Percentiles rank a stretch among this genome's conserved stretches.
Evolutionary conservation across 2,113 vertebrate species (phyloP).

Genomic region (Caranx melampygus): DNA sequence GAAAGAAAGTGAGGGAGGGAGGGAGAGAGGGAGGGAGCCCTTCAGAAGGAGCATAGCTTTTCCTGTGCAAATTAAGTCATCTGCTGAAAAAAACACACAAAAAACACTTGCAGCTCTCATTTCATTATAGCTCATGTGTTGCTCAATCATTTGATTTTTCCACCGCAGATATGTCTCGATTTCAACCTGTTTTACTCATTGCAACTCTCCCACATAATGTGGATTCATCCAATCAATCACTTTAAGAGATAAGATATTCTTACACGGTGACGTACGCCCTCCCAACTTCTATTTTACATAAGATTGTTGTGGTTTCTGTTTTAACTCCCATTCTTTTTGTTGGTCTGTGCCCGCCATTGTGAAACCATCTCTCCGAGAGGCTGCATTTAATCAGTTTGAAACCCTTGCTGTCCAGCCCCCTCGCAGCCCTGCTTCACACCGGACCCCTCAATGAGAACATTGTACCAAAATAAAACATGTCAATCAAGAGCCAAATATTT

Average conservation of each 20-base stretch:
- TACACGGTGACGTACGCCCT: background rate
- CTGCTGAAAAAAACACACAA: constrained; percentile 61
- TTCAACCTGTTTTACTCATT: constrained; percentile 15
- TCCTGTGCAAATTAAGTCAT: constrained; percentile 89
- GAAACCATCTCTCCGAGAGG: constrained; percentile 52
- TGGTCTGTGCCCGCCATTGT: constrained; percentile 58
- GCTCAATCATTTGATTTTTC: constrained; percentile 23
- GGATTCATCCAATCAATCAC: background rate
- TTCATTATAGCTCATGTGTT: constrained; percentile 72
- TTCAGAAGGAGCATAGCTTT: constrained; percentile 80
- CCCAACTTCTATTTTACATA: constrained; percentile 7
- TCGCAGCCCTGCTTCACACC: constrained; percentile 37
- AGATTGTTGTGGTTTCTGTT: constrained; percentile 33
- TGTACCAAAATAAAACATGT: constrained; percentile 71
- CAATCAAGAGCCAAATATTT: constrained; percentile 71
- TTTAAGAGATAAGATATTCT: background rate
- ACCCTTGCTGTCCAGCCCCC: constrained; percentile 29
- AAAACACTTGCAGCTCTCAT: constrained; percentile 63
- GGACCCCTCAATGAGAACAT: constrained; percentile 68
- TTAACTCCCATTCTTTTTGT: constrained; percentile 31
- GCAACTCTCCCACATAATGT: background rate
- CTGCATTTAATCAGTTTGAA: constrained; percentile 71
- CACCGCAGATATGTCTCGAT: background rate
- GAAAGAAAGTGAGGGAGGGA: constrained; percentile 31
- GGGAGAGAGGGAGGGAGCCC: constrained; percentile 58